Evolutionary conservation across 2,888 invertebrate genomes (phyloP), one percentile per base, ranked within the genome.

Genomic region (Idaea biselata): DNA sequence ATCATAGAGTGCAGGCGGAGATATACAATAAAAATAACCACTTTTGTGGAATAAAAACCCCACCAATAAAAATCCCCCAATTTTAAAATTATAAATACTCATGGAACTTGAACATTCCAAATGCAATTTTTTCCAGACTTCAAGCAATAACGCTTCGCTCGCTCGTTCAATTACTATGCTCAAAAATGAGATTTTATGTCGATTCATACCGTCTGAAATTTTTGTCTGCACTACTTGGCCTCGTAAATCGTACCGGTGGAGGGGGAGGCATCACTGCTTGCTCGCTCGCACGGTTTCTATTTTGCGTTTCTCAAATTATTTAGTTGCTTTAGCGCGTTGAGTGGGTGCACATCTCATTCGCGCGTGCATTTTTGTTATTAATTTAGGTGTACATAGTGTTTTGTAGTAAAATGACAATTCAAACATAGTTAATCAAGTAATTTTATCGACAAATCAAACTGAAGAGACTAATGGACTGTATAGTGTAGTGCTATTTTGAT

Each of bases 251-350:
- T 85, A 77, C 77, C 83, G 44, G 58, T 80, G 82, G 87, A 80
- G 87, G 90, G 86, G 88, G 88, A 83, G 86, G 80, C 75, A 73
- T 75, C 75, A 80, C 81, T 80, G 85, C 83, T 89, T 85, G 87
- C 84, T 85, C 86, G 85, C 72, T 77, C 87, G 85, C 86, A 86
- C 88, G 86, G 90, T 91, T 91, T 91, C 91, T 91, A 91, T 91
- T 92, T 91, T 91, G 90, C 89, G 90, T 91, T 91, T 89, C 88
- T 86, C 84, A 80, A 84, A 82, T 85, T 44, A 44, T 44, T 91
- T 86, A 91, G 90, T 91, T 88, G 84, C 82, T 86, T 84, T 86
- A 83, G 73, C 84, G 90, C 91, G 89, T 73, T 80, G 87, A 84
- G 82, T 80, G 85, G 74, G 83, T 71, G 14, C 63, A 71, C 67